Percentiles rank a stretch among this genome's conserved stretches.
Evolutionary conservation across 2,797 vertebrate species (phyloP).

Genomic region (Anomalospiza imberbis): DNA sequence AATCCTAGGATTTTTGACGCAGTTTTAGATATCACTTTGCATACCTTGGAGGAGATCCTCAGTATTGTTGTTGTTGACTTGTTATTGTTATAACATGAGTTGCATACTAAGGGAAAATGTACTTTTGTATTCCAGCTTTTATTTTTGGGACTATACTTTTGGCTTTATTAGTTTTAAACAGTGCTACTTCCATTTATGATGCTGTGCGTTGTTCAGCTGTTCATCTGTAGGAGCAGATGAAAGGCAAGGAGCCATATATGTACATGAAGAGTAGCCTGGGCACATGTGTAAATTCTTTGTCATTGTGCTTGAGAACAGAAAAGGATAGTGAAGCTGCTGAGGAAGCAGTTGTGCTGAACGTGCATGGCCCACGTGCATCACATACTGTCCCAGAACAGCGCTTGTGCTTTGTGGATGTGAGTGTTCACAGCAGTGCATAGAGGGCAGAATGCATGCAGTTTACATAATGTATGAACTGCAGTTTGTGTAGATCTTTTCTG

Average conservation of each 20-base stretch:
- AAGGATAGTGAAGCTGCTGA: not conserved
- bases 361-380: not conserved
- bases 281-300: not conserved
- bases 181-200: not conserved
- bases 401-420: not conserved
- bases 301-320: not conserved
- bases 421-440: fast-evolving
- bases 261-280: not conserved
- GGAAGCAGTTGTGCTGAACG: not conserved
- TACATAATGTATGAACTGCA: not conserved
- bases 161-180: not conserved
- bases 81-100: not conserved
- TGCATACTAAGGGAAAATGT: not conserved
- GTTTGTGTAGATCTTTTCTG: not conserved
- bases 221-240: not conserved
- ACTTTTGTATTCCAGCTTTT: not conserved
- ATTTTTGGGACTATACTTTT: not conserved
- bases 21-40: not conserved
- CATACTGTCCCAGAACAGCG: not conserved
- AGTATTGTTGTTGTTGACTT: not conserved
- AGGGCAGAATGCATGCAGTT: not conserved
- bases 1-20: not conserved
- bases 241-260: not conserved
- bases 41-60: not conserved
- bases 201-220: not conserved